Evolutionary conservation across 2,113 vertebrate genomes (phyloP).

Genomic region (Centropus bengalensis): DNA sequence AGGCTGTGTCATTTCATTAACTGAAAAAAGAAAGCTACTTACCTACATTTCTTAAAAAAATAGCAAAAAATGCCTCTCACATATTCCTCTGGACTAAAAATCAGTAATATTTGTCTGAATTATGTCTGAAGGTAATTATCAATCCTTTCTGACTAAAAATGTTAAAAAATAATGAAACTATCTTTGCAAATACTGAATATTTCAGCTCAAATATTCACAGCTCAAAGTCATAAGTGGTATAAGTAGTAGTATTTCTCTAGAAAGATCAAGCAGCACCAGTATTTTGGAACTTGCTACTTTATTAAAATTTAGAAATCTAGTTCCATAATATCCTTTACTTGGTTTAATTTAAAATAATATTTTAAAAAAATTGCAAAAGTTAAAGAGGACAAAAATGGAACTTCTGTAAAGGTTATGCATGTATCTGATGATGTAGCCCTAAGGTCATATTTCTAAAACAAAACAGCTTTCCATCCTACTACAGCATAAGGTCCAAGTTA

Average conservation of each 20-base stretch:
- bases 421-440: accelerated
- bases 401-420: background rate
- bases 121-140: background rate
- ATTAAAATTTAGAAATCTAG: background rate
- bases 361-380: background rate
- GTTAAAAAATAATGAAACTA: background rate
- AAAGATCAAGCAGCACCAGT: background rate
- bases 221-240: background rate
- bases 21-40: background rate
- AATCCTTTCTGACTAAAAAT: background rate
- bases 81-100: no score
- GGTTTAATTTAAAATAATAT: background rate
- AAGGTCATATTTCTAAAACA: background rate
- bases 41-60: accelerated
- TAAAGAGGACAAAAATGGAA: background rate
- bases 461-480: background rate
- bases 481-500: background rate
- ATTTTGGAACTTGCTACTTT: background rate
- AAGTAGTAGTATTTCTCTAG: background rate
- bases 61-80: background rate
- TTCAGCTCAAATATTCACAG: background rate
- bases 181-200: background rate
- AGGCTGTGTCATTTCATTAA: background rate
- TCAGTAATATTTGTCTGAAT: background rate
- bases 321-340: background rate